A percentile compares a stretch with the other conserved stretches of the same genome.
phyloP scores from a whole-genome alignment of 2,113 vertebrate genomes.

The Diadophis punctatus region DNA sequence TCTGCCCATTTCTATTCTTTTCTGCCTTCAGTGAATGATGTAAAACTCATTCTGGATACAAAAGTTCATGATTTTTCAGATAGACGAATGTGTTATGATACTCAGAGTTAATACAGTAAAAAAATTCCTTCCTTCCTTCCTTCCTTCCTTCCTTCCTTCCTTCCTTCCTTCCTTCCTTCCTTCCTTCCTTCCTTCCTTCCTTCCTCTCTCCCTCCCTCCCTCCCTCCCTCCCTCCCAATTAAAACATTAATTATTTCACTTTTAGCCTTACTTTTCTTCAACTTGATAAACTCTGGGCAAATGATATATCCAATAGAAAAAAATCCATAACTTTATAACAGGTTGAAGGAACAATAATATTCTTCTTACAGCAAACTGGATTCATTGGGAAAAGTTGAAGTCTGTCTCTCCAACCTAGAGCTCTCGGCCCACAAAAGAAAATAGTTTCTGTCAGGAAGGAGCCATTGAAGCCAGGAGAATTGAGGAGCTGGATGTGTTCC shows the following conservation, averaged over 20 bases:
- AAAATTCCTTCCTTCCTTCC: no score
- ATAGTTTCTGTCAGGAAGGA: slow-evolving; percentile 11
- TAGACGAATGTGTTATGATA: neutral
- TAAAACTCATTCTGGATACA: neutral
- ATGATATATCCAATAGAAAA: neutral
- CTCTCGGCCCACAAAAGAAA: neutral
- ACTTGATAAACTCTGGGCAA: neutral
- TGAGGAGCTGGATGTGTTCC: neutral
- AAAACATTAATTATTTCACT: neutral
- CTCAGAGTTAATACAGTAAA: neutral
- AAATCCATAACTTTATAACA: neutral
- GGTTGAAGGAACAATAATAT: neutral
- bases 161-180: no score
- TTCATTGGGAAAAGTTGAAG: neutral
- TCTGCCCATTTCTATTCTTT: neutral
- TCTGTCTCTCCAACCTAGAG: neutral
- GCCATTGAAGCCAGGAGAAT: neutral
- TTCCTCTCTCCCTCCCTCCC: no score
- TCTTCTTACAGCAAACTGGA: neutral
- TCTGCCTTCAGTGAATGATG: neutral
- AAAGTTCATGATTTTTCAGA: neutral
- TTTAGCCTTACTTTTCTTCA: neutral
- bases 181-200: no score
- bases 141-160: no score
- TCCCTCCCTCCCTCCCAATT: no score